Conservation (phyloP, 1,140 invertebrate species). For the Macrobrachium nipponense region DNA sequence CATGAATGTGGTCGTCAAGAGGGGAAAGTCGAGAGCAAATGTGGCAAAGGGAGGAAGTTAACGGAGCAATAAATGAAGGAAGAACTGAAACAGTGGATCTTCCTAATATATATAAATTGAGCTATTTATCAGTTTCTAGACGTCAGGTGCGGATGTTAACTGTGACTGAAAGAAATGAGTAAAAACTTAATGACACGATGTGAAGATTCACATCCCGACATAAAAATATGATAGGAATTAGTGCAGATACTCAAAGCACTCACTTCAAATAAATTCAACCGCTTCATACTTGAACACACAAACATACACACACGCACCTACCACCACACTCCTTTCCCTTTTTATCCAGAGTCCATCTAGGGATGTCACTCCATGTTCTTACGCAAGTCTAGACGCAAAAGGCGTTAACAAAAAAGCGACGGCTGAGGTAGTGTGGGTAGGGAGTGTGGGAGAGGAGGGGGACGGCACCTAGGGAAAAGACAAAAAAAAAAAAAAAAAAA, state of each 20-base stretch:
- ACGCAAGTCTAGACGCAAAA: no score
- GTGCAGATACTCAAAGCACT: background rate
- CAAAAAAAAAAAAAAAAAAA: no score
- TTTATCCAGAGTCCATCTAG: no score
- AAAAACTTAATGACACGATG: background rate
- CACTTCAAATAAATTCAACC: background rate
- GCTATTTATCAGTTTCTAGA: no score
- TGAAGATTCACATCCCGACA: slow-evolving; percentile 11
- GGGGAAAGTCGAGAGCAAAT: background rate
- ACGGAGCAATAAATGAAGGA: background rate
- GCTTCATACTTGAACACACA: background rate
- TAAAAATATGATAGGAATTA: background rate
- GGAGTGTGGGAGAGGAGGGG: no score
- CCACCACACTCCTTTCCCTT: slow-evolving; percentile 21
- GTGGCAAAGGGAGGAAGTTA: background rate
- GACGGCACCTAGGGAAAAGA: no score
- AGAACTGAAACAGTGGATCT: background rate
- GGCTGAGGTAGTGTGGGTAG: no score
- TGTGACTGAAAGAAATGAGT: background rate
- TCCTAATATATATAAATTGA: background rate
- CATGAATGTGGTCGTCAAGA: no score
- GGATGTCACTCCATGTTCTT: no score
- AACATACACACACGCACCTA: slow-evolving; percentile 28
- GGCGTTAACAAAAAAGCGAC: no score
- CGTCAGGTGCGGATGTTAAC: no score